Evolutionary conservation across 1,140 invertebrate genomes (phyloP).

Genomic region (Eupeodes corollae): DNA sequence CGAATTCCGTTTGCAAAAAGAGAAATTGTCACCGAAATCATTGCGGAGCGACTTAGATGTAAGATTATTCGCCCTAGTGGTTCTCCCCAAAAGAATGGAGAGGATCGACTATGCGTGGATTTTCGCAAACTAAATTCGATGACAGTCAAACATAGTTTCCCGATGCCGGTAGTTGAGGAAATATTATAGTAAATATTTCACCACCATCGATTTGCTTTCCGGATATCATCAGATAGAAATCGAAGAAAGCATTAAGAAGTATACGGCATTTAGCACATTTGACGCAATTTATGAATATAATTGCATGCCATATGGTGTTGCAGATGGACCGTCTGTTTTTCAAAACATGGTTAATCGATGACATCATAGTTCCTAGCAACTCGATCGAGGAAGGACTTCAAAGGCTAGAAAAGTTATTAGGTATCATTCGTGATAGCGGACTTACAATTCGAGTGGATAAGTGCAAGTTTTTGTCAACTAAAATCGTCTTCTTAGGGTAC

Average conservation of each 20-base stretch:
- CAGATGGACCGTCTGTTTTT: slow-evolving; percentile 29
- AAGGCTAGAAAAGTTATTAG: too few relatives aligned
- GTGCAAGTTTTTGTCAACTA: slow-evolving; percentile 27
- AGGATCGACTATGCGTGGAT: slow-evolving; percentile 11
- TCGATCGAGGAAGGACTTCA: too few relatives aligned
- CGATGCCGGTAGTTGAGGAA: too few relatives aligned
- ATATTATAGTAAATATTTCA: slow-evolving; percentile 31
- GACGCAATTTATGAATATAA: slow-evolving; percentile 15
- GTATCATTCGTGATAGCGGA: slow-evolving; percentile 14
- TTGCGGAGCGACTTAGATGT: neutral
- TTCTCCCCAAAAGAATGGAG: slow-evolving; percentile 15
- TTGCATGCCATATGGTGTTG: slow-evolving; percentile 31
- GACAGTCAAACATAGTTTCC: too few relatives aligned
- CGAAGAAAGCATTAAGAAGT: slow-evolving; percentile 22
- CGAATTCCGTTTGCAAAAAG: too few relatives aligned
- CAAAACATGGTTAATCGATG: slow-evolving; percentile 8
- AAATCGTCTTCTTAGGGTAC: too few relatives aligned
- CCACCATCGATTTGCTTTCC: too few relatives aligned
- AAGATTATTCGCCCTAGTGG: slow-evolving; percentile 15
- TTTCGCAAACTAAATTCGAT: too few relatives aligned
- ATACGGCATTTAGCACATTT: slow-evolving; percentile 39
- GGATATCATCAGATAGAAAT: slow-evolving; percentile 44
- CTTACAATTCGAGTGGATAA: slow-evolving; percentile 21
- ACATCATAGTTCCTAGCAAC: slow-evolving; percentile 13
- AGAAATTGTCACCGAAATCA: too few relatives aligned